Evolutionary conservation across 1,140 invertebrate genomes (phyloP).

Genomic region (Limonius californicus): DNA sequence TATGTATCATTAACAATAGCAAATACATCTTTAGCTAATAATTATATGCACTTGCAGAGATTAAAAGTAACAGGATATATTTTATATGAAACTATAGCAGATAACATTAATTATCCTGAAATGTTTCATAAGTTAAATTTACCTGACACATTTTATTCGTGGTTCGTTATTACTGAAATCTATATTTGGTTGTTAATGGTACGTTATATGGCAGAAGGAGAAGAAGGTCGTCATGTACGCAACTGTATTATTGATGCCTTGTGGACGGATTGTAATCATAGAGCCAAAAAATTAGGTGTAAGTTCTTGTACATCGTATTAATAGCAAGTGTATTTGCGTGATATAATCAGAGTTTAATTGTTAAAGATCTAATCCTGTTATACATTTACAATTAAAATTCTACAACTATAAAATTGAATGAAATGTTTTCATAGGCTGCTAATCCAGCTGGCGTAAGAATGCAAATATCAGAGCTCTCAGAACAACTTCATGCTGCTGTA

Average conservation of each 20-base stretch:
- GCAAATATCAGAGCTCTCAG: constrained; percentile 59
- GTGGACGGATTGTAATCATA: constrained; percentile 74
- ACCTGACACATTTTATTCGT: constrained; percentile 76
- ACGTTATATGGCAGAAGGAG: constrained; percentile 71
- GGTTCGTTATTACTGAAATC: constrained; percentile 79
- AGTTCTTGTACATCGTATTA: constrained; percentile 28
- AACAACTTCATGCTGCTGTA: constrained; percentile 79
- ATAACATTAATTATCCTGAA: constrained; percentile 56
- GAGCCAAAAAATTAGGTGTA: constrained; percentile 70
- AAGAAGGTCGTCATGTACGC: constrained; percentile 65
- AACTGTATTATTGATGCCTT: constrained; percentile 71
- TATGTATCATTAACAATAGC: too few relatives aligned
- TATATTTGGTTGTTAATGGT: constrained; percentile 80
- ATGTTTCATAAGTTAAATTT: constrained; percentile 66
- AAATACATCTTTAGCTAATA: too few relatives aligned
- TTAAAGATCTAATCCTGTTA: background rate
- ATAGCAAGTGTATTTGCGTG: background rate
- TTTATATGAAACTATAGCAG: constrained; percentile 60
- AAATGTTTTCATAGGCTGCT: constrained; percentile 55
- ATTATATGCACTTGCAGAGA: too few relatives aligned
- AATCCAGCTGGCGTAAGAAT: constrained; percentile 54
- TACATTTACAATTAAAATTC: too few relatives aligned
- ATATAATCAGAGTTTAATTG: background rate
- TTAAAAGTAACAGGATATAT: constrained; percentile 57
- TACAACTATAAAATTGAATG: too few relatives aligned